Evolutionary conservation across 2,113 vertebrate genomes (phyloP).

Genomic region (Scolopax mira): DNA sequence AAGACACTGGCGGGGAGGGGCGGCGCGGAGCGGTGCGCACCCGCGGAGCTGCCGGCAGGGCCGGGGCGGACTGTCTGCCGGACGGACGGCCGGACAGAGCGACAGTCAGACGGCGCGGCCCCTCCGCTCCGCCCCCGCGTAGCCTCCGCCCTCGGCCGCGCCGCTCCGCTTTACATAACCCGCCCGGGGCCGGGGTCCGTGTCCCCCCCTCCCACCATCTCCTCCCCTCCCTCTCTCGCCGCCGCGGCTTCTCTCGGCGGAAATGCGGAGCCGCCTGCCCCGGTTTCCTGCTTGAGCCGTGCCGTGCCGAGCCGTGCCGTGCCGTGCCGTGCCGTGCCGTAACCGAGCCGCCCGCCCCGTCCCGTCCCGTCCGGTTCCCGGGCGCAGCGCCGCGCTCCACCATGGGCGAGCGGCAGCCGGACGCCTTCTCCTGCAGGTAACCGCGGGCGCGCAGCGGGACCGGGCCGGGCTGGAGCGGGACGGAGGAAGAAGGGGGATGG

Average conservation of each 20-base stretch:
- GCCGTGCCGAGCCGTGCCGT: neutral
- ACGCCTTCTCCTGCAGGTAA: conserved; percentile 50
- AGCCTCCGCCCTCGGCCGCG: conserved; percentile 17
- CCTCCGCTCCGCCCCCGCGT: neutral
- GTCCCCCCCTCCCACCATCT: neutral
- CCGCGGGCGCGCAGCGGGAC: neutral
- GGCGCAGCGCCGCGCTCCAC: neutral
- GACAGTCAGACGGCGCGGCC: neutral
- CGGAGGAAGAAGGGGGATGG: too few relatives aligned
- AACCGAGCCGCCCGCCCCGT: neutral
- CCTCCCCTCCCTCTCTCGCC: neutral
- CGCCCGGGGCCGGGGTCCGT: conserved; percentile 18
- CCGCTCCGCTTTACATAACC: conserved; percentile 51
- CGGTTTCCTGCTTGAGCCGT: conserved; percentile 28
- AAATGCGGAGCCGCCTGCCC: conserved; percentile 27
- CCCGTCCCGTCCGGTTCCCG: neutral
- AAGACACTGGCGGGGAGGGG: conserved; percentile 5
- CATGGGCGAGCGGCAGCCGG: conserved; percentile 43
- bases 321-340: neutral
- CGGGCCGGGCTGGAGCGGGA: neutral
- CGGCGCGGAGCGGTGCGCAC: neutral
- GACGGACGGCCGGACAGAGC: neutral
- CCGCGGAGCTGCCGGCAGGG: neutral
- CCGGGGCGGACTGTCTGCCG: neutral
- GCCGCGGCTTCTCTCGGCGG: conserved; percentile 16